A percentile compares a stretch with the other conserved stretches of the same genome.
phyloP scores from a whole-genome alignment of 1,140 invertebrate genomes.

The Cyrtorhinus lividipennis region DNA sequence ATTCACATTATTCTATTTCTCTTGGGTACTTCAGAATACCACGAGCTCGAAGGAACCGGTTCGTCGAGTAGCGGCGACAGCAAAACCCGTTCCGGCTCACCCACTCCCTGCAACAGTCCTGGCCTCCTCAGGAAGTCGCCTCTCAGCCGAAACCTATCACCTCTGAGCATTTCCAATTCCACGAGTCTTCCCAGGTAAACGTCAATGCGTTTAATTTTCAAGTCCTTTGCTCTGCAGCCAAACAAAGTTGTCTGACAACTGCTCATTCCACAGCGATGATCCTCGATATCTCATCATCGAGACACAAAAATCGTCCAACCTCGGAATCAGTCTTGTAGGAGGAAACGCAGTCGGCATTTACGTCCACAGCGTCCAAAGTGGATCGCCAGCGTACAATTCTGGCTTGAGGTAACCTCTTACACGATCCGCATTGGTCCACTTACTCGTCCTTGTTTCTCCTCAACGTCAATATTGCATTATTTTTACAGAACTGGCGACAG shows the following conservation, averaged over 20 bases:
- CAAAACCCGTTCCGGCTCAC: slow-evolving; percentile 58
- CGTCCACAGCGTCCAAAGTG: slow-evolving; percentile 77
- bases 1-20: too few species aligned
- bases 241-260: too few species aligned
- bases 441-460: too few species aligned
- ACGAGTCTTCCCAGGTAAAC: background rate
- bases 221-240: too few species aligned
- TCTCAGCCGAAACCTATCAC: slow-evolving; percentile 21
- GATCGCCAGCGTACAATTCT: slow-evolving; percentile 68
- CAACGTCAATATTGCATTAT: too few species aligned
- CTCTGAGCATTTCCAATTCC: background rate
- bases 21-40: slow-evolving; percentile 45
- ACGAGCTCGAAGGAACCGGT: slow-evolving; percentile 50
- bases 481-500: slow-evolving; percentile 55
- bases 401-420: slow-evolving; percentile 44
- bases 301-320: slow-evolving; percentile 73
- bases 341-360: slow-evolving; percentile 94
- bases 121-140: slow-evolving; percentile 46
- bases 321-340: slow-evolving; percentile 82
- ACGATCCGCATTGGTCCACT: too few species aligned
- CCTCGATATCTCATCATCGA: slow-evolving; percentile 71
- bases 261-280: slow-evolving; percentile 40
- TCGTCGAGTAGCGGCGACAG: slow-evolving; percentile 49
- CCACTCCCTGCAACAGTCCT: slow-evolving; percentile 73
- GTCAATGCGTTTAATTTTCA: too few species aligned